A percentile compares a stretch with the other conserved stretches of the same genome.
Evolutionary conservation across 2,888 invertebrate genomes (phyloP).

Genomic region (Mylabris sibirica): DNA sequence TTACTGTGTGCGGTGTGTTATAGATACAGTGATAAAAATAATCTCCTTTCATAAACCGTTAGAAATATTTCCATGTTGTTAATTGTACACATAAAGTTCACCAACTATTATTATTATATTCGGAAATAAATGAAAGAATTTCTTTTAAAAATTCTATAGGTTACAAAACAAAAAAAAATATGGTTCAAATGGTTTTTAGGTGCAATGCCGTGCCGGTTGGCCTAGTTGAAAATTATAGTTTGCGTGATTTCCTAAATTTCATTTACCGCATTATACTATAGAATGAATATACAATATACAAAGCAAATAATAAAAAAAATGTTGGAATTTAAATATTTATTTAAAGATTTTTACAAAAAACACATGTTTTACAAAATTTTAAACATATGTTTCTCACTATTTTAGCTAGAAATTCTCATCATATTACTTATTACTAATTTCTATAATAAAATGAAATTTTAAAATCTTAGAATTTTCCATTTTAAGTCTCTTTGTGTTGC

Average conservation of each 20-base stretch:
- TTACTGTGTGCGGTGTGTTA: not conserved
- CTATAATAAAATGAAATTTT: too few species aligned
- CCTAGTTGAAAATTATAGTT: slow-evolving; percentile 5
- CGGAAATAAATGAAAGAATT: too few species aligned
- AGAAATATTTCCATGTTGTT: not conserved
- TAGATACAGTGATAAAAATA: not conserved
- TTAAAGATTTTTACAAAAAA: not conserved
- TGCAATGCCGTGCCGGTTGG: slow-evolving; percentile 12
- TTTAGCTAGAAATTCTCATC: too few species aligned
- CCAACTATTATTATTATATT: not conserved
- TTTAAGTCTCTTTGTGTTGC: too few species aligned
- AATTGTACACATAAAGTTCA: not conserved
- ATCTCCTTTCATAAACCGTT: not conserved
- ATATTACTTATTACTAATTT: too few species aligned
- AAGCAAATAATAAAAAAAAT: not conserved
- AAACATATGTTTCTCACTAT: not conserved
- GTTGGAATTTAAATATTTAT: not conserved
- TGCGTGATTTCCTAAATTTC: slow-evolving; percentile 5
- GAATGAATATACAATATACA: not conserved
- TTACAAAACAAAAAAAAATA: not conserved
- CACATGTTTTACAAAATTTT: not conserved
- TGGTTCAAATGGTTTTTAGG: not conserved
- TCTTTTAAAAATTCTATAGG: not conserved
- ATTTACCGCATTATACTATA: not conserved
- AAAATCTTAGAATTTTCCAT: too few species aligned